Conservation (phyloP, 2,797 vertebrate species). For the Halcyon leucocephala region DNA sequence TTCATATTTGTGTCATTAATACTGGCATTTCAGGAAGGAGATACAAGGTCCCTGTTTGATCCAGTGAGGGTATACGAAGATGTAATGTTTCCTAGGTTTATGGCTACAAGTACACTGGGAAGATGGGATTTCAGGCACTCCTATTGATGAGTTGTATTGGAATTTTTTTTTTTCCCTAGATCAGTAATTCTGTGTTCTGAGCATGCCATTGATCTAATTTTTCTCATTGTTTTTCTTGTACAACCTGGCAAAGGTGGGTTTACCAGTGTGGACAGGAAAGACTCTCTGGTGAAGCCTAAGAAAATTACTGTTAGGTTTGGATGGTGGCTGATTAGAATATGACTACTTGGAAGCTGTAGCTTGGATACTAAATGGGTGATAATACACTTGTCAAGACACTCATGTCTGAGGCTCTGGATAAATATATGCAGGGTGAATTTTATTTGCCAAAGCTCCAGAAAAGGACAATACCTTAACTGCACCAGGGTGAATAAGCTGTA, state of each 20-base stretch:
- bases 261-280: not conserved
- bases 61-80: not conserved
- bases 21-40: not conserved
- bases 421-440: fast-evolving
- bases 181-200: not conserved
- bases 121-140: not conserved
- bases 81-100: not conserved
- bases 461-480: not conserved
- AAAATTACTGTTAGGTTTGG: not conserved
- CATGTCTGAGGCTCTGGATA: not conserved
- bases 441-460: not conserved
- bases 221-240: not conserved
- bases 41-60: fast-evolving
- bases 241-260: not conserved
- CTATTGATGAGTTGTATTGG: not conserved
- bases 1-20: not conserved
- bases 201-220: not conserved
- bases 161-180: not conserved
- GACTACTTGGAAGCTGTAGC: not conserved
- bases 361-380: not conserved
- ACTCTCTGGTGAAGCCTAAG: not conserved
- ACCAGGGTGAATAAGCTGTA: not conserved
- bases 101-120: not conserved
- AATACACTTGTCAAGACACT: not conserved
- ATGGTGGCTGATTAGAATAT: not conserved